Evolutionary conservation across 1,140 invertebrate genomes (phyloP), one percentile per base, ranked within the genome.

Genomic region (Caligus rogercresseyi): DNA sequence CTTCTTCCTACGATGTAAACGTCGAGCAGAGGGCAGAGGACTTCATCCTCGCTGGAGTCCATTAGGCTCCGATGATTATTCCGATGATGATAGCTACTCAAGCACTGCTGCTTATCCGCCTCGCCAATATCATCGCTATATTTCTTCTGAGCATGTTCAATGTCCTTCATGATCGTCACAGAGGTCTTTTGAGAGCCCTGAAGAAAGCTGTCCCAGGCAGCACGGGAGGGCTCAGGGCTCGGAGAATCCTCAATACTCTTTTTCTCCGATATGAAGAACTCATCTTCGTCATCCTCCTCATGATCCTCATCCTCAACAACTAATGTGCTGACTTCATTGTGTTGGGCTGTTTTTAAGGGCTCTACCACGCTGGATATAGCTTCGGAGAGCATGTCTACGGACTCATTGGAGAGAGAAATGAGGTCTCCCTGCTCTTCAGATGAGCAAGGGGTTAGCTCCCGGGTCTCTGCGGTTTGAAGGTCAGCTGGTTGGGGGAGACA

Each of bases 271-370:
- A 54, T 54, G n/a, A 19, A 19, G 53, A 54, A 54, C 16, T 11
- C 53, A 14, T 54, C 57, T 25, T 60, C 57, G 14, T 60, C 56
- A 15, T 58, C 56, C 3, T 58, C 56, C 11, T 21, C 56, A 4
- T 58, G 19, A 3, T 58, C 56, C 26, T 21, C 56, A 18, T 58
- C 57, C 7, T 25, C 24, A 31, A 18, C 31, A 11, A 11, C 31
- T n/a, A 43, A 43, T 43, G 31, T 43, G 7, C n/a, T n/a, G n/a
- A 43, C 7, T 43, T 43, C 31, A 43, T 43, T 43, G n/a, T 43
- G 7, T 43, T 43, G 7, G 31, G 31, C 31, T 43, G 31, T 43
- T n/a, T 43, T 43, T 43, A 43, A 43, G 7, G 31, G 31, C n/a
- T 43, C 31, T 11, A 43, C 31, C 7, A 43, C 31, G 31, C 31